phyloP scores from a whole-genome alignment of 2,888 invertebrate species.

The Trichopria drosophilae region DNA sequence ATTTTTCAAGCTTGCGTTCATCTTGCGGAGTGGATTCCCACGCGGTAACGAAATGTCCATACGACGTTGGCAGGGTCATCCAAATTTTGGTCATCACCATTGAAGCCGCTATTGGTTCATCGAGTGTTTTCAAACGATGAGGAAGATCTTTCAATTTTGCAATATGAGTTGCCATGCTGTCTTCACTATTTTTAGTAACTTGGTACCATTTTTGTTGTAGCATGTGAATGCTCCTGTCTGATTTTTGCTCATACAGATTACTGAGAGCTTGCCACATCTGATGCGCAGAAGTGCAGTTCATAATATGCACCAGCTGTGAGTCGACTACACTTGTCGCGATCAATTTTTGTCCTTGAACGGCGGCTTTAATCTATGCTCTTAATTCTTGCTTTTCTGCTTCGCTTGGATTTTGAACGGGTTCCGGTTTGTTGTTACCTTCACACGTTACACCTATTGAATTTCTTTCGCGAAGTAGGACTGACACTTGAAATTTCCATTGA shows the following conservation, averaged over 20 bases:
- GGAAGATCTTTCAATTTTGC: constrained; percentile 34
- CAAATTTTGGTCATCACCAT: constrained; percentile 22
- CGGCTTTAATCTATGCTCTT: constrained; percentile 9
- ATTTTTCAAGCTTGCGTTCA: constrained; percentile 13
- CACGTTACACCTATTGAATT: constrained; percentile 7
- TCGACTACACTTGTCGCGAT: constrained; percentile 16
- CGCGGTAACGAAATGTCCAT: constrained; percentile 31
- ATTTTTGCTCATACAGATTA: constrained; percentile 38
- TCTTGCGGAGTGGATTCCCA: constrained; percentile 30
- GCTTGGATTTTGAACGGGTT: no score
- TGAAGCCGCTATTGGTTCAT: constrained; percentile 17
- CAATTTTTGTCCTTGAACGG: constrained; percentile 13
- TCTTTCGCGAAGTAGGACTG: background rate
- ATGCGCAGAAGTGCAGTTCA: constrained; percentile 7
- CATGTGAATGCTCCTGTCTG: constrained; percentile 35
- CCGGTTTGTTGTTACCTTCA: no score
- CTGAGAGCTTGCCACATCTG: constrained; percentile 20
- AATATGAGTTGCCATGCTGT: constrained; percentile 33
- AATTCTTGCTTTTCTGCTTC: background rate
- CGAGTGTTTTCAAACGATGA: constrained; percentile 14
- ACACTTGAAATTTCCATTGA: constrained; percentile 16
- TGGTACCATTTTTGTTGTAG: constrained; percentile 33
- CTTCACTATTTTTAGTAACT: constrained; percentile 15
- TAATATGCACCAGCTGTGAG: constrained; percentile 13
- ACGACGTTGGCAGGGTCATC: constrained; percentile 22